Conservation (phyloP, 2,797 vertebrate species). For the Urocyon cinereoargenteus region DNA sequence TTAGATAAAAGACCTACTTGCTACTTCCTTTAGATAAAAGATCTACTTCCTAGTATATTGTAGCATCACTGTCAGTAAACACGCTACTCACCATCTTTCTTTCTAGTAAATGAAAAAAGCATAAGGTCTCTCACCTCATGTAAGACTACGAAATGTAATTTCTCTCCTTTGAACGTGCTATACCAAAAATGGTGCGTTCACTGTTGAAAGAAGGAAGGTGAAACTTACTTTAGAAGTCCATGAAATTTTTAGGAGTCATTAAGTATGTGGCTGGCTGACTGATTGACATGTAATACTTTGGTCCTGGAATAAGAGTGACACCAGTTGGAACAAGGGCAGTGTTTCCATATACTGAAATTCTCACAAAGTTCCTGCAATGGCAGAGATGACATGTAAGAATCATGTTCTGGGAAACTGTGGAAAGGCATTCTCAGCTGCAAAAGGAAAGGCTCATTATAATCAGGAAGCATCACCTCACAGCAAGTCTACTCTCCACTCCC, state of each 20-base stretch:
- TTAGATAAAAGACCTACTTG: background rate
- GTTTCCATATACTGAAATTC: background rate
- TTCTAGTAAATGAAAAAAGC: background rate
- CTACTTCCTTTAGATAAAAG: background rate
- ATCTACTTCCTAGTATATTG: background rate
- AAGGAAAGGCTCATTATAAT: background rate
- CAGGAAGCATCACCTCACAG: background rate
- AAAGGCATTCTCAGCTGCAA: background rate
- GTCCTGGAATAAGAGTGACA: background rate
- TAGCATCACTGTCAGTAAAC: background rate
- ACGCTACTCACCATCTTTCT: background rate
- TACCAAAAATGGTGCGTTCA: background rate
- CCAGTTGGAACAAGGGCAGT: background rate
- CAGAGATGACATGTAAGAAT: constrained; percentile 10
- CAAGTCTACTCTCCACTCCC: background rate
- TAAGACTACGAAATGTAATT: constrained; percentile 14
- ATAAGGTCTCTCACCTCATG: background rate
- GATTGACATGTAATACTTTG: background rate
- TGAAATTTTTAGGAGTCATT: background rate
- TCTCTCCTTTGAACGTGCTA: constrained; percentile 26
- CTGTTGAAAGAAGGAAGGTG: background rate
- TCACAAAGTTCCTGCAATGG: constrained; percentile 59
- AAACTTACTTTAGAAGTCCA: constrained; percentile 68
- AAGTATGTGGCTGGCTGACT: background rate
- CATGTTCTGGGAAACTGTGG: background rate